A percentile compares a stretch with the other conserved stretches of the same genome.
Conservation (phyloP, 1,140 invertebrate species). For the Ceratina calcarata region DNA sequence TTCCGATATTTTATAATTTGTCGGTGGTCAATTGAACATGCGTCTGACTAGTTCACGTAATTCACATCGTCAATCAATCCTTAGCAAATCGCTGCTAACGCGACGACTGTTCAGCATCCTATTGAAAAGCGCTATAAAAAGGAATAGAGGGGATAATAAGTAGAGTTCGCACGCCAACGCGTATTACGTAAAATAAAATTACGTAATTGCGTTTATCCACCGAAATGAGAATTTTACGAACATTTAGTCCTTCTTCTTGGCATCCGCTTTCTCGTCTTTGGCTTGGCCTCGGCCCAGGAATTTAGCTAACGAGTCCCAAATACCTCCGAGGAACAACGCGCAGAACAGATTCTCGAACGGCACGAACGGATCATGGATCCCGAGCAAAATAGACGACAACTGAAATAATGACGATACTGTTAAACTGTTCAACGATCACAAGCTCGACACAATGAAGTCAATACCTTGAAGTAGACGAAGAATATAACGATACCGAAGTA, state of each 20-base stretch:
- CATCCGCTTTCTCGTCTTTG: conserved; percentile 88
- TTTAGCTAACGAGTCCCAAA: conserved; percentile 97
- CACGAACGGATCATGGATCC: conserved; percentile 98
- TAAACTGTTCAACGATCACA: no score
- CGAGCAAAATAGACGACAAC: conserved; percentile 96
- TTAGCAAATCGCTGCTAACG: conserved; percentile 12
- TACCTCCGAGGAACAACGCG: conserved; percentile 97
- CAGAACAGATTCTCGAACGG: conserved; percentile 99
- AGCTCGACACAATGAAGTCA: background rate
- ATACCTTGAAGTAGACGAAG: conserved; percentile 98
- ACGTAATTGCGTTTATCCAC: conserved; percentile 22
- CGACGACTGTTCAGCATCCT: background rate
- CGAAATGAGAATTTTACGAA: conserved; percentile 24
- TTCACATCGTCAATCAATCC: conserved; percentile 28
- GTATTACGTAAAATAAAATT: no score
- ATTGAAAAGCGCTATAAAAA: background rate
- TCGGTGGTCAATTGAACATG: conserved; percentile 31
- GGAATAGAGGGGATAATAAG: no score
- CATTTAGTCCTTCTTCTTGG: conserved; percentile 89
- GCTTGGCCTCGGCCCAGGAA: conserved; percentile 88
- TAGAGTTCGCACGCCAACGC: no score
- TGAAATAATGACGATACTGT: conserved; percentile 71
- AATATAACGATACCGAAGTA: conserved; percentile 99
- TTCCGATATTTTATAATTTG: conserved; percentile 52
- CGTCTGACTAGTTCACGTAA: conserved; percentile 41